phyloP scores from a whole-genome alignment of 2,888 invertebrate genomes.

The Dasysyrphus albostriatus region DNA sequence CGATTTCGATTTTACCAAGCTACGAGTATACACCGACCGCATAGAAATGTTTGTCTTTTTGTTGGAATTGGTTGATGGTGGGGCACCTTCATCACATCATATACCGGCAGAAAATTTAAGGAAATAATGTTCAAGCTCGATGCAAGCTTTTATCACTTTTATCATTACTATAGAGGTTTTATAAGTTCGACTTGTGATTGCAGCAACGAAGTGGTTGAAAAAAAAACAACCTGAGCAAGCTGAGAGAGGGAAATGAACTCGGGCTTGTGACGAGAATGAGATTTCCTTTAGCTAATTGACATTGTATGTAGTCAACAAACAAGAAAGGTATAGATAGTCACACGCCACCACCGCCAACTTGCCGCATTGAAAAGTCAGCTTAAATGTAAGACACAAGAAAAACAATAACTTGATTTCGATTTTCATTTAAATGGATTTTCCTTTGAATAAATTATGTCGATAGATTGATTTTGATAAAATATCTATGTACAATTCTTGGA shows the following conservation, averaged over 20 bases:
- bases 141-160: conserved; percentile 42
- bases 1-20: conserved; percentile 43
- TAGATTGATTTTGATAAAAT: too few relatives aligned
- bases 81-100: background rate
- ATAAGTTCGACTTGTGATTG: conserved; percentile 2
- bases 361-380: background rate
- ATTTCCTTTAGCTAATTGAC: background rate
- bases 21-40: background rate
- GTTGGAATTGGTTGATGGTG: conserved; percentile 11
- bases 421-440: too few relatives aligned
- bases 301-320: conserved; percentile 16
- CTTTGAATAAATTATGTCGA: too few relatives aligned
- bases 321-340: background rate
- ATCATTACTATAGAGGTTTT: background rate
- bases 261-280: background rate
- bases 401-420: conserved; percentile 16
- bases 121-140: conserved; percentile 20
- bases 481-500: too few relatives aligned
- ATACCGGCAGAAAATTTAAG: background rate
- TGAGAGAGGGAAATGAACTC: conserved; percentile 16
- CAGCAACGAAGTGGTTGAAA: background rate
- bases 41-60: conserved; percentile 10
- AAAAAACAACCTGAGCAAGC: conserved; percentile 15
- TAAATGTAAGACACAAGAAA: background rate
- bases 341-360: too few relatives aligned